phyloP scores from a whole-genome alignment of 2,888 invertebrate species.

The Ormyrus rosae region DNA sequence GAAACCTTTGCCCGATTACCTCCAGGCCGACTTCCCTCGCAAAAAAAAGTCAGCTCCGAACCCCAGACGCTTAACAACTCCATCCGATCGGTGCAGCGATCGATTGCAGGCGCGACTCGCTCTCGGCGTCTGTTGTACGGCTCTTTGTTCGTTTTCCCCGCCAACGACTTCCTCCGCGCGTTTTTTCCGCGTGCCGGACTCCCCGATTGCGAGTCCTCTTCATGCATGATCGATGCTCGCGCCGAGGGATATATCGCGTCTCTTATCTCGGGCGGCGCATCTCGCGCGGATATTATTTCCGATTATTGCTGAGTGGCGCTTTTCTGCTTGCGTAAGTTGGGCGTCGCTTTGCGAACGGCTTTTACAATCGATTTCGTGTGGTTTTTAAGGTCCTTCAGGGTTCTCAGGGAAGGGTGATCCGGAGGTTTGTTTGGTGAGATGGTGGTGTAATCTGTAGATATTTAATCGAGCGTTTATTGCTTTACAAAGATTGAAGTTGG shows the following conservation, averaged over 20 bases:
- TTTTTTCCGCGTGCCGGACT: background rate
- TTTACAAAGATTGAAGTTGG: no score
- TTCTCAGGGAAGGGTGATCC: no score
- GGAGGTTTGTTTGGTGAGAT: no score
- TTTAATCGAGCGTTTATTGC: no score
- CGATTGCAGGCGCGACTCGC: constrained; percentile 3
- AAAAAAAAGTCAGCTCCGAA: no score
- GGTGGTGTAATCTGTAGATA: no score
- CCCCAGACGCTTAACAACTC: no score
- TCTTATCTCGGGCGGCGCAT: constrained; percentile 10
- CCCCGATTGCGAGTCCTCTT: constrained; percentile 32
- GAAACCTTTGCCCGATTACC: no score
- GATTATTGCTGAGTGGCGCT: constrained; percentile 2
- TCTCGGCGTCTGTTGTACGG: background rate
- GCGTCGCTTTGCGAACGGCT: background rate
- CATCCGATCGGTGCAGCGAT: no score
- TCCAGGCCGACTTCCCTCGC: no score
- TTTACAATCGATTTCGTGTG: no score
- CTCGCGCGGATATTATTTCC: constrained; percentile 4
- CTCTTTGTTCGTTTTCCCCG: background rate
- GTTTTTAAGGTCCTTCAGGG: no score
- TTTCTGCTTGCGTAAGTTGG: constrained; percentile 11
- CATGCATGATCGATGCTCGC: constrained; percentile 29
- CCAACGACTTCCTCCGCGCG: background rate
- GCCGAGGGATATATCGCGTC: background rate